Conservation (phyloP, 2,797 vertebrate genomes). For the Philypnodon macrostomus region DNA sequence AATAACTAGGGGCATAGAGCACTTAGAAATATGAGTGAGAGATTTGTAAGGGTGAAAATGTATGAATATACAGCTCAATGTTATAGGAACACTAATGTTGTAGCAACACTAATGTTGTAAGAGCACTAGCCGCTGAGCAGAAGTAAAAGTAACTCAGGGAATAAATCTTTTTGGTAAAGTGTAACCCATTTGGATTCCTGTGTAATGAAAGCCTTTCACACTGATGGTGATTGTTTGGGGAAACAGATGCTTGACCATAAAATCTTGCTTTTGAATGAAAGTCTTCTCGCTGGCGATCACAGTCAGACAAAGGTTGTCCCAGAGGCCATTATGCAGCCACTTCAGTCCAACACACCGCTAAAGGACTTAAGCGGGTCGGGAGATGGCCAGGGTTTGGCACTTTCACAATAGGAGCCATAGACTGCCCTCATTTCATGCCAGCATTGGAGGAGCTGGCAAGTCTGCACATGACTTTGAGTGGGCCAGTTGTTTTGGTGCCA, state of each 20-base stretch:
- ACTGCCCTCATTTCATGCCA: constrained; percentile 67
- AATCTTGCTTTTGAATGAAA: constrained; percentile 74
- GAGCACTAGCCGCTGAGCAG: constrained; percentile 16
- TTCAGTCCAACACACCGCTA: constrained; percentile 68
- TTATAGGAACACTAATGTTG: constrained; percentile 19
- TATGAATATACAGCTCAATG: constrained; percentile 32
- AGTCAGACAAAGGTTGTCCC: constrained; percentile 73
- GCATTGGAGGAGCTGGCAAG: constrained; percentile 56
- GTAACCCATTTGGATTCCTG: constrained; percentile 57
- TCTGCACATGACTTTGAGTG: constrained; percentile 63
- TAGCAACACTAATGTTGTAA: no score
- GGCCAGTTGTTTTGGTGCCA: constrained; percentile 64
- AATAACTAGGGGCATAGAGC: constrained; percentile 19
- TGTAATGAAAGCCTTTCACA: constrained; percentile 63
- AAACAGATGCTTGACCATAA: constrained; percentile 82
- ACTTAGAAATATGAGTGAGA: constrained; percentile 12
- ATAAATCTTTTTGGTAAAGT: constrained; percentile 60
- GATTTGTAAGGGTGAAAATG: constrained; percentile 23
- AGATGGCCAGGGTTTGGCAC: constrained; percentile 72
- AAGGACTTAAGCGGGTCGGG: constrained; percentile 69
- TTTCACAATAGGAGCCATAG: constrained; percentile 65
- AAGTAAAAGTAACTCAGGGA: constrained; percentile 27
- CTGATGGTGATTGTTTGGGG: constrained; percentile 69
- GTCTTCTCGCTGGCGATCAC: constrained; percentile 66
- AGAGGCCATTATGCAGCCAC: constrained; percentile 72